Evolutionary conservation across 2,888 invertebrate genomes (phyloP).

Genomic region (Herminia tarsipennalis): DNA sequence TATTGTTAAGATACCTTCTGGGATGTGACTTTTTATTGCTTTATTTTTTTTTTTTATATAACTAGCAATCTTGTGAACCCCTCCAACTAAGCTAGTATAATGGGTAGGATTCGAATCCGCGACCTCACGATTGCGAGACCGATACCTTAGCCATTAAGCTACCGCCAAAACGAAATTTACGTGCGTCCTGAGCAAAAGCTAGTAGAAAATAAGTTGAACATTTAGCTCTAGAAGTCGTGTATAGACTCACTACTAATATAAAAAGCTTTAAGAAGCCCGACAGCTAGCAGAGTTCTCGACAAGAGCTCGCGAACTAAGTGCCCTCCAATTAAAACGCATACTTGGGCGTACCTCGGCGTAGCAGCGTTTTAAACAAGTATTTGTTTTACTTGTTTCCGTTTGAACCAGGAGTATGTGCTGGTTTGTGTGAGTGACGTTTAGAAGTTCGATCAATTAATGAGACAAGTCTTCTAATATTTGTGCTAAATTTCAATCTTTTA

Average conservation of each 20-base stretch:
- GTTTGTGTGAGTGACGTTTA: background rate
- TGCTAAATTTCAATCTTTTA: too few species aligned
- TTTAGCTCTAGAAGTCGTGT: background rate
- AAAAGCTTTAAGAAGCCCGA: conserved; percentile 38
- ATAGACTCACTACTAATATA: conserved; percentile 36
- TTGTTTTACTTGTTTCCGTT: background rate
- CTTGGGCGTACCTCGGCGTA: conserved; percentile 41
- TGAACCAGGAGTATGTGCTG: too few species aligned
- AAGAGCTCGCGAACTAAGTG: conserved; percentile 66
- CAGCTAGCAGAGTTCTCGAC: conserved; percentile 49
- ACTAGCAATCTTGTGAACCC: too few species aligned
- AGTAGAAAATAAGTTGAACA: background rate
- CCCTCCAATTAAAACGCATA: conserved; percentile 75
- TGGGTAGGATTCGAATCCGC: too few species aligned
- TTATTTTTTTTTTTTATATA: too few species aligned
- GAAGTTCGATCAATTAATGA: background rate
- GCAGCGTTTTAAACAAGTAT: conserved; percentile 49
- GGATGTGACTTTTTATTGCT: too few species aligned
- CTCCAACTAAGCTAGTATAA: too few species aligned
- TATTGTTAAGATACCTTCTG: too few species aligned
- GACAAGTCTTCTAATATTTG: background rate
- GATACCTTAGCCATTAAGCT: too few species aligned
- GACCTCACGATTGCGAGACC: too few species aligned
- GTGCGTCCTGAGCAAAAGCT: too few species aligned
- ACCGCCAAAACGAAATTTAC: too few species aligned